Evolutionary conservation across 2,113 vertebrate genomes (phyloP).

Genomic region (Callorhinus ursinus): DNA sequence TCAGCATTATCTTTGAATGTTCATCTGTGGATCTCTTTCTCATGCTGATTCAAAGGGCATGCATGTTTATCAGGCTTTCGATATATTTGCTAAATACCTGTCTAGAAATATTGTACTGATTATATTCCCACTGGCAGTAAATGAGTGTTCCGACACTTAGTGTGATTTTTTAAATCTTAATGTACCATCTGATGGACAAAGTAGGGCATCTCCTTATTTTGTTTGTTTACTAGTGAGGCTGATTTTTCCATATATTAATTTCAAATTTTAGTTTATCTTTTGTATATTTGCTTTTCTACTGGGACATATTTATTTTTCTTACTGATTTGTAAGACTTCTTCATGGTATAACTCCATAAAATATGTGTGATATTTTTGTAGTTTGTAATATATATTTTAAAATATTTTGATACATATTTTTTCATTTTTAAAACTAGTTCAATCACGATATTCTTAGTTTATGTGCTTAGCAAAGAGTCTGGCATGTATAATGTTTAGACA

Average conservation of each 20-base stretch:
- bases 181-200: background rate
- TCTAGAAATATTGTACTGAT: conserved; percentile 32
- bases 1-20: background rate
- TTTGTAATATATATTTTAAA: background rate
- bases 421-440: background rate
- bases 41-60: conserved; percentile 3
- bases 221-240: background rate
- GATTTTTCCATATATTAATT: background rate
- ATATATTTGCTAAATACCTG: conserved; percentile 46
- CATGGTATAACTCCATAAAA: background rate
- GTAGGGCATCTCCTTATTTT: background rate
- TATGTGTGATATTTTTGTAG: background rate
- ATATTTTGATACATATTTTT: background rate
- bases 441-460: background rate
- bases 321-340: background rate
- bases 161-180: background rate
- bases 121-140: background rate
- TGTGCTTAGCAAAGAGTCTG: background rate
- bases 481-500: background rate
- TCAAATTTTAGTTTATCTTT: background rate
- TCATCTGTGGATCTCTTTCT: background rate
- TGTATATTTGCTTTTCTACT: background rate
- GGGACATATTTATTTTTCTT: background rate
- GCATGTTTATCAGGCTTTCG: conserved; percentile 25
- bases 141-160: background rate